Conservation (phyloP, 2,113 vertebrate genomes). For the Xiphophorus maculatus region DNA sequence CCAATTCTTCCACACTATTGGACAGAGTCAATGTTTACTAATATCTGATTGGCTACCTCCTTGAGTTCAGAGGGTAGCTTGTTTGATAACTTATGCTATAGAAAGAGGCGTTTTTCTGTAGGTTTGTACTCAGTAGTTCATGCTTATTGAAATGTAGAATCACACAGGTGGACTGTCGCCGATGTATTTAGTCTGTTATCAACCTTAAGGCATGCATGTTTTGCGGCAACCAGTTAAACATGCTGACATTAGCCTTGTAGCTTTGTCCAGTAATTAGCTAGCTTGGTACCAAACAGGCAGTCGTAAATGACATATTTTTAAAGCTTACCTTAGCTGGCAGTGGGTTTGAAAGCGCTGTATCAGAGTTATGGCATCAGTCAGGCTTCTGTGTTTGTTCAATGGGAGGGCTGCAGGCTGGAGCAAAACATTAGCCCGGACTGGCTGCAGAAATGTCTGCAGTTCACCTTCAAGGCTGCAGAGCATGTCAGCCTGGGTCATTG, state of each 20-base stretch:
- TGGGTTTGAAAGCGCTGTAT: conserved; percentile 6
- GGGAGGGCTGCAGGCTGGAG: conserved; percentile 21
- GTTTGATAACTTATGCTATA: conserved; percentile 25
- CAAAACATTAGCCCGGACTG: conserved; percentile 37
- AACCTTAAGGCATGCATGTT: not conserved
- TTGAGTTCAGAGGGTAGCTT: conserved; percentile 38
- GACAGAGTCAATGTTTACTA: conserved; percentile 9
- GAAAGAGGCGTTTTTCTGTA: not conserved
- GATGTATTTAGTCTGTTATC: not conserved
- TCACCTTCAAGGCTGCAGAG: conserved; percentile 58
- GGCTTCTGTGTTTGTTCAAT: conserved; percentile 36
- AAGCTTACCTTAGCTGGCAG: conserved; percentile 26
- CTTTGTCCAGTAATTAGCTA: conserved; percentile 8
- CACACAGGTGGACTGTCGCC: not conserved
- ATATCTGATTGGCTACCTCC: conserved; percentile 46
- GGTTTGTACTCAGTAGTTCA: not conserved
- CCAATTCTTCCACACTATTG: conserved; percentile 43
- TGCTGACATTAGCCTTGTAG: conserved; percentile 38
- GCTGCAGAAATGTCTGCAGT: conserved; percentile 33
- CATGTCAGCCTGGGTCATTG: conserved; percentile 93
- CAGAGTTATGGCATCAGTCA: conserved; percentile 37
- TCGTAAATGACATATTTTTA: conserved; percentile 4
- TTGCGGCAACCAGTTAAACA: not conserved
- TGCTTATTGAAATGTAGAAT: not conserved
- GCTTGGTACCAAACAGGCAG: not conserved